Percentiles rank a stretch among this genome's conserved stretches.
phyloP scores from a whole-genome alignment of 2,797 vertebrate genomes.

The Bothrops alternatus region DNA sequence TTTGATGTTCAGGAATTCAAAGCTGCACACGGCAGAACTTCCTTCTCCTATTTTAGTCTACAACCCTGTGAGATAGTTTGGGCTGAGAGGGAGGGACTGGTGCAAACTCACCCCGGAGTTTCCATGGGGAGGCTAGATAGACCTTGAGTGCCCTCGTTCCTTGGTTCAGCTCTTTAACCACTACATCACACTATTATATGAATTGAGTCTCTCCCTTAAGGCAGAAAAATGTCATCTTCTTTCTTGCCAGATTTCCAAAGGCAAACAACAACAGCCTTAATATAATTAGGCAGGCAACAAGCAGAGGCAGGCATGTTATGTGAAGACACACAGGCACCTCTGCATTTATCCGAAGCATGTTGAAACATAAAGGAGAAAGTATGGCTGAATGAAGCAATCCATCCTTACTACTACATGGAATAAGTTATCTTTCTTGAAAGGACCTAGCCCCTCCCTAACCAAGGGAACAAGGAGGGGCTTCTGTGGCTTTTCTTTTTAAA shows the following conservation, averaged over 20 bases:
- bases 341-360: background rate
- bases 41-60: background rate
- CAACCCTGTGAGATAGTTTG: background rate
- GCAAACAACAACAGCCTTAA: background rate
- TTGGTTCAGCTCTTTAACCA: background rate
- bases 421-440: background rate
- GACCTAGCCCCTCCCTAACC: background rate
- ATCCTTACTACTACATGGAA: background rate
- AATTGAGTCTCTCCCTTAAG: too few species aligned
- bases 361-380: background rate
- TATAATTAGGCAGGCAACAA: background rate
- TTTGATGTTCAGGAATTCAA: background rate
- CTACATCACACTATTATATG: background rate
- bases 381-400: background rate
- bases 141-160: accelerated
- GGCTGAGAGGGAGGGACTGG: too few species aligned
- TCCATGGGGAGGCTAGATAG: background rate
- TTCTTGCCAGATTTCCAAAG: background rate
- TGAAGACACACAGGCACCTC: background rate
- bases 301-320: too few species aligned
- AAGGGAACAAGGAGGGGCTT: background rate
- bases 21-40: background rate
- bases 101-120: background rate
- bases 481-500: background rate
- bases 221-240: background rate